These are phyloP conservation scores for Mus minutoides DNA, from an alignment of 2,797 vertebrate genomes.

Conservation along the genomic window DNA sequence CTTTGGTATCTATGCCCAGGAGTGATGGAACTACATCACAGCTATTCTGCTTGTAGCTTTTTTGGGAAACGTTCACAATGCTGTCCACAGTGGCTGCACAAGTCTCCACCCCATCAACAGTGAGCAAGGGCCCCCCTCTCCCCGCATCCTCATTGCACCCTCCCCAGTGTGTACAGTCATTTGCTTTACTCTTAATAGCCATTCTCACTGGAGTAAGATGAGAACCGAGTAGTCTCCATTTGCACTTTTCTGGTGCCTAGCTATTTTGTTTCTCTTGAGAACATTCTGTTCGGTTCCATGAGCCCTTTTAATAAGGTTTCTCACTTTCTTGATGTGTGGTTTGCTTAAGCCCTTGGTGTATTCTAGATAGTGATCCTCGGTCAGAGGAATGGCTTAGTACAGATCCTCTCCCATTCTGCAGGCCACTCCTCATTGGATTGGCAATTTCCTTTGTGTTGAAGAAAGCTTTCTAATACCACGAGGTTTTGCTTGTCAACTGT, in stretches of 20 bases:
- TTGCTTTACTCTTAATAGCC: not conserved
- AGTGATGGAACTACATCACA: not conserved
- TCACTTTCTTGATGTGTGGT: not conserved
- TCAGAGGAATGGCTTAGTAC: not conserved
- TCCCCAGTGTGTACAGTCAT: not conserved
- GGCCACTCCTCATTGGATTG: not conserved
- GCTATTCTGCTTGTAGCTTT: not conserved
- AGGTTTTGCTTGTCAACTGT: not conserved
- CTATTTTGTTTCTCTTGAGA: not conserved
- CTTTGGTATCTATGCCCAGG: not conserved
- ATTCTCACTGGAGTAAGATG: not conserved
- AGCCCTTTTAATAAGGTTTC: not conserved
- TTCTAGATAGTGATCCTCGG: not conserved
- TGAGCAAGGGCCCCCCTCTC: not conserved
- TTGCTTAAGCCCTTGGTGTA: not conserved
- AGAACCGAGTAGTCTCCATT: not conserved
- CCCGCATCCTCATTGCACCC: not conserved
- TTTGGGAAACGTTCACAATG: not conserved
- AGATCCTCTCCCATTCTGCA: not conserved
- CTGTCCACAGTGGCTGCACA: not conserved
- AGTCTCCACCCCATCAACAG: not conserved
- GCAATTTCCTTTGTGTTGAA: not conserved
- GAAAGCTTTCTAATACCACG: not conserved
- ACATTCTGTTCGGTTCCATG: not conserved
- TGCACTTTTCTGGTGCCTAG: not conserved